phyloP scores from a whole-genome alignment of 2,113 vertebrate species.

The Acanthochromis polyacanthus region DNA sequence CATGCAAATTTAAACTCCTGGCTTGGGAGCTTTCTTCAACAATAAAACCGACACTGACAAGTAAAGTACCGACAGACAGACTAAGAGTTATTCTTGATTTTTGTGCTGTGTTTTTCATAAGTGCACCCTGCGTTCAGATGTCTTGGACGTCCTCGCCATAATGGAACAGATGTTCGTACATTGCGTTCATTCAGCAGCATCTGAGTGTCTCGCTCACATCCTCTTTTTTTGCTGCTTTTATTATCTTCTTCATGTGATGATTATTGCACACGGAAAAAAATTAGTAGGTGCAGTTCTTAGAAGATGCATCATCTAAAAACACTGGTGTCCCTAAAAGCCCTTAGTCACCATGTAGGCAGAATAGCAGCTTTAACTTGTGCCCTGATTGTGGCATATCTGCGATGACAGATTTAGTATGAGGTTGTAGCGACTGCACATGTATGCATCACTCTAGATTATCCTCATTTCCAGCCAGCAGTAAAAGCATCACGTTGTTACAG shows the following conservation, averaged over 20 bases:
- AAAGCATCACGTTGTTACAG: slow-evolving; percentile 53
- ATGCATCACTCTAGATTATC: slow-evolving; percentile 66
- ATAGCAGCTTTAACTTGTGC: slow-evolving; percentile 29
- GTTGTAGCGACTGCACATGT: slow-evolving; percentile 55
- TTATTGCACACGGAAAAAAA: not conserved
- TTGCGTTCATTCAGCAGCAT: slow-evolving; percentile 29
- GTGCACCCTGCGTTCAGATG: slow-evolving; percentile 3
- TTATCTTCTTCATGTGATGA: slow-evolving; percentile 33
- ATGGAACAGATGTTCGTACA: slow-evolving; percentile 58
- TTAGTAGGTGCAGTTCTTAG: slow-evolving; percentile 2
- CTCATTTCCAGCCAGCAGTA: slow-evolving; percentile 63
- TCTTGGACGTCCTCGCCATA: slow-evolving; percentile 36
- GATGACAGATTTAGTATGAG: slow-evolving; percentile 62
- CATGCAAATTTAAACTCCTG: slow-evolving; percentile 30
- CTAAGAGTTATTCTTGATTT: slow-evolving; percentile 20
- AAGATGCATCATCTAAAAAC: slow-evolving; percentile 4
- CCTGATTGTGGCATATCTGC: slow-evolving; percentile 53
- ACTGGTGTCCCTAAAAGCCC: slow-evolving; percentile 10
- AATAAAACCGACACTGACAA: slow-evolving; percentile 43
- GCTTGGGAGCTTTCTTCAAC: slow-evolving; percentile 12
- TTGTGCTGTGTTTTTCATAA: slow-evolving; percentile 26
- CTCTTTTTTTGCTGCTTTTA: slow-evolving; percentile 22
- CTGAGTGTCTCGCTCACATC: slow-evolving; percentile 19
- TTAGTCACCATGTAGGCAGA: slow-evolving; percentile 19
- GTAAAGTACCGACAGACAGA: slow-evolving; percentile 29